Conservation (phyloP, 2,113 vertebrate genomes). For the Leucopsar rothschildi region DNA sequence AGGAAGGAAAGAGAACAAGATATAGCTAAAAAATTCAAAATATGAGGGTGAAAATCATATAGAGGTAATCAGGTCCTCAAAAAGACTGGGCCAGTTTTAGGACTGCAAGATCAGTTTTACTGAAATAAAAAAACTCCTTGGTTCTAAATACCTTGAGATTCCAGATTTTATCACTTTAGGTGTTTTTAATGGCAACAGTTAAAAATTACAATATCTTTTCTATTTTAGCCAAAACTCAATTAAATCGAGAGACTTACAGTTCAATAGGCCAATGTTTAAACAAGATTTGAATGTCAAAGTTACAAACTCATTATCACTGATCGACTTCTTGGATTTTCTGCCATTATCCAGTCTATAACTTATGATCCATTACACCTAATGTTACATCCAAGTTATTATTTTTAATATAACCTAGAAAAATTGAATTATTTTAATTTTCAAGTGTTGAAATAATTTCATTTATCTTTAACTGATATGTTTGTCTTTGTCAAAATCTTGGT, state of each 20-base stretch:
- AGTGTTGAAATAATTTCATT: background rate
- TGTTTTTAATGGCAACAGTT: background rate
- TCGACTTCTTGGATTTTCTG: background rate
- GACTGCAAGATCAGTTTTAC: background rate
- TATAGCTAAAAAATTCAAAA: background rate
- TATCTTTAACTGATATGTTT: background rate
- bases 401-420: background rate
- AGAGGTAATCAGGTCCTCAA: background rate
- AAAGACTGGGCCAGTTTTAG: background rate
- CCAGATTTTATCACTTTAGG: background rate
- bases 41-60: background rate
- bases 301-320: background rate
- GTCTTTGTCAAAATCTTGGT: background rate
- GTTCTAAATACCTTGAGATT: background rate
- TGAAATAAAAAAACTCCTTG: background rate
- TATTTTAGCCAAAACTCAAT: background rate
- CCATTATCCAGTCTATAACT: background rate
- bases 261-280: slow-evolving; percentile 34
- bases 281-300: slow-evolving; percentile 29
- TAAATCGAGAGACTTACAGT: slow-evolving; percentile 21
- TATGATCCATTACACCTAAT: background rate
- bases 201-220: background rate
- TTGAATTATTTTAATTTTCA: background rate
- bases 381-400: background rate
- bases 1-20: background rate